Percentiles rank a stretch among this genome's conserved stretches.
phyloP scores from a whole-genome alignment of 2,888 invertebrate genomes.

The Mimas tiliae region DNA sequence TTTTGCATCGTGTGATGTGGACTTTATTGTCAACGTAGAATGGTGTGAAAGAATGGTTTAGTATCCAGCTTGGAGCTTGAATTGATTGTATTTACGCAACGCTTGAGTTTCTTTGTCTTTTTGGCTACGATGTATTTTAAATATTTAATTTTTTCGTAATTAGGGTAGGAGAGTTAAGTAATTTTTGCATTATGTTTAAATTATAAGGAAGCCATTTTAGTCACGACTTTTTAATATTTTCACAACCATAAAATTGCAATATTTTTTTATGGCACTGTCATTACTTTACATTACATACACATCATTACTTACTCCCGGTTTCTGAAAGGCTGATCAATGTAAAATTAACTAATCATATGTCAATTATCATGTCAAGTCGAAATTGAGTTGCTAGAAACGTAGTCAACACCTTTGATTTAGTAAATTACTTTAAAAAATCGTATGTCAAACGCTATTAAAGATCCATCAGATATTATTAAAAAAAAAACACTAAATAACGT shows the following conservation, averaged over 20 bases:
- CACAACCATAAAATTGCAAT: background rate
- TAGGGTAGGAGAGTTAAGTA: constrained; percentile 30
- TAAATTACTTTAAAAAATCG: too few species aligned
- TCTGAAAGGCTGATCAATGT: too few species aligned
- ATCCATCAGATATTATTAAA: too few species aligned
- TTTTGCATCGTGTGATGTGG: constrained; percentile 2
- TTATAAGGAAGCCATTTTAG: constrained; percentile 34
- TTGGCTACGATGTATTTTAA: constrained; percentile 33
- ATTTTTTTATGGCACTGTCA: background rate
- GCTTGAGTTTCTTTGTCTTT: constrained; percentile 31
- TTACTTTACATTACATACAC: too few species aligned
- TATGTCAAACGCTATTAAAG: too few species aligned
- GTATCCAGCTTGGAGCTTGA: constrained; percentile 31
- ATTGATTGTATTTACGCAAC: constrained; percentile 28
- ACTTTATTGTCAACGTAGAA: background rate
- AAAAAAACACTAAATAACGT: too few species aligned
- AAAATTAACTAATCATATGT: too few species aligned
- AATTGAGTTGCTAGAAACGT: too few species aligned
- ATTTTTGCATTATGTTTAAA: constrained; percentile 28
- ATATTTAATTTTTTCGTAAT: constrained; percentile 28
- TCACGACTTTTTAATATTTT: constrained; percentile 22
- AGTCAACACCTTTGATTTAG: too few species aligned
- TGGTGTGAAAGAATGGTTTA: constrained; percentile 13
- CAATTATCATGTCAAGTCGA: too few species aligned
- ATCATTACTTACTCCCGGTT: too few species aligned